Evolutionary conservation across 2,113 vertebrate genomes (phyloP).

Genomic region (Ctenomys sociabilis): DNA sequence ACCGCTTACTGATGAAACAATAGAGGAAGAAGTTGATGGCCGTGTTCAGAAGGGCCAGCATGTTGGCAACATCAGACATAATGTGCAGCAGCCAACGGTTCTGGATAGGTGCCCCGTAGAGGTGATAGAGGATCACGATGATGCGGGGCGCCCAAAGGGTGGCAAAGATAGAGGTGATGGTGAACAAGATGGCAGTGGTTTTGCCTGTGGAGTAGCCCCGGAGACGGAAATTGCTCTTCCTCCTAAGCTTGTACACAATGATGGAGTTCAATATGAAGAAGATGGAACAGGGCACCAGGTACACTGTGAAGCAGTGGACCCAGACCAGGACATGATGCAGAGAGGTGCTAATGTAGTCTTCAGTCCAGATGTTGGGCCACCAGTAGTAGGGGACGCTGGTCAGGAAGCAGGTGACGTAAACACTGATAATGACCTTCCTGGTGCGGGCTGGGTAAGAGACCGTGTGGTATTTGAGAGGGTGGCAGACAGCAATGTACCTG

Average conservation of each 20-base stretch:
- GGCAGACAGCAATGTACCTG: slow-evolving; percentile 97
- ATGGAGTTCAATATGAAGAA: slow-evolving; percentile 96
- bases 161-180: slow-evolving; percentile 96
- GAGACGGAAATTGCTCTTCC: slow-evolving; percentile 94
- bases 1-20: slow-evolving; percentile 98
- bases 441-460: slow-evolving; percentile 97
- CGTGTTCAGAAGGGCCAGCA: slow-evolving; percentile 97
- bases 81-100: slow-evolving; percentile 91
- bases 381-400: slow-evolving; percentile 97
- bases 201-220: slow-evolving; percentile 96
- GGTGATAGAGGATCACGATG: slow-evolving; percentile 95
- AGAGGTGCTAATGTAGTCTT: slow-evolving; percentile 89
- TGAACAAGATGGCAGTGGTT: slow-evolving; percentile 96
- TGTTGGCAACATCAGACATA: slow-evolving; percentile 94
- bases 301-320: slow-evolving; percentile 95
- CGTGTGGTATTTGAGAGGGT: slow-evolving; percentile 95
- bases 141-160: slow-evolving; percentile 96
- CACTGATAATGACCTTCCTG: slow-evolving; percentile 92
- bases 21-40: slow-evolving; percentile 99
- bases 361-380: slow-evolving; percentile 98
- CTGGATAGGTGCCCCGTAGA: slow-evolving; percentile 91
- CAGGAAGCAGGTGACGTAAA: slow-evolving; percentile 93
- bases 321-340: slow-evolving; percentile 95
- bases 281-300: slow-evolving; percentile 95
- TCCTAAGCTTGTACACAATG: slow-evolving; percentile 93